Evolutionary conservation across 2,113 vertebrate genomes (phyloP).

Genomic region (Gymnogyps californianus): DNA sequence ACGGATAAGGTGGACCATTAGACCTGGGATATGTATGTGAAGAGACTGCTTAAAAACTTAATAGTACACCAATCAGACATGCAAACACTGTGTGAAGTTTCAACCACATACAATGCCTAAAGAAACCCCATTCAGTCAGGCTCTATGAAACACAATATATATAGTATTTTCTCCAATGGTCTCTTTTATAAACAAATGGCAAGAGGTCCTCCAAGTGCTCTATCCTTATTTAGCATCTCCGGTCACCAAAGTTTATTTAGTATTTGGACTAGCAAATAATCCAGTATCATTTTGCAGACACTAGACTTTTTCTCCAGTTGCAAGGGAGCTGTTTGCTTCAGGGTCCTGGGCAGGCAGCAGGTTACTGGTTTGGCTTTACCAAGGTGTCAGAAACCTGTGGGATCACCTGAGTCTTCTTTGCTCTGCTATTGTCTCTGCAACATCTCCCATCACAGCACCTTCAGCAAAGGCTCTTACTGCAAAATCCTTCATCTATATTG

Average conservation of each 20-base stretch:
- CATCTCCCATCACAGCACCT: not conserved
- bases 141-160: not conserved
- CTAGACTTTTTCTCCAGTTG: not conserved
- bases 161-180: not conserved
- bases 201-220: not conserved
- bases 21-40: accelerated
- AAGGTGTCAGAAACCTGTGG: not conserved
- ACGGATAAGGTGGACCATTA: not conserved
- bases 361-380: not conserved
- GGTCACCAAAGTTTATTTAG: not conserved
- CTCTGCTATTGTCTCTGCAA: not conserved
- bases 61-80: not conserved
- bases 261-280: not conserved
- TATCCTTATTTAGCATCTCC: not conserved
- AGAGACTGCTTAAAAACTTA: not conserved
- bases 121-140: not conserved
- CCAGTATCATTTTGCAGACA: not conserved
- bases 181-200: not conserved
- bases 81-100: not conserved
- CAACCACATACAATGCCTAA: not conserved
- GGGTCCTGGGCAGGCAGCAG: not conserved
- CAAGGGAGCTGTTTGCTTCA: not conserved
- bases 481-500: not conserved
- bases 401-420: not conserved
- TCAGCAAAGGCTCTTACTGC: not conserved